Percentiles rank a stretch among this genome's conserved stretches.
phyloP scores from a whole-genome alignment of 2,113 vertebrate genomes.

The Erpornis zantholeuca region DNA sequence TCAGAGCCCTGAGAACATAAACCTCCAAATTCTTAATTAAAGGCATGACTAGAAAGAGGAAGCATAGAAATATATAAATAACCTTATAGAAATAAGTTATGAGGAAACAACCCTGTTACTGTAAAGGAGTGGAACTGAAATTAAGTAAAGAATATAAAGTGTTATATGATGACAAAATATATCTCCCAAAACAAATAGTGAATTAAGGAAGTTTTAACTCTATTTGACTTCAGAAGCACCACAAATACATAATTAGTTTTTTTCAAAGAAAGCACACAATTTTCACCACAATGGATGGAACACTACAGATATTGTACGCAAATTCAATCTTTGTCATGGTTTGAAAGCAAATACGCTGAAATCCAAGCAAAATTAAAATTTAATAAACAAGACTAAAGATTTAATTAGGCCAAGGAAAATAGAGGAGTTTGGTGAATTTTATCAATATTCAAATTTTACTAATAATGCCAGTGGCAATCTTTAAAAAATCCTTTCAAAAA shows the following conservation, averaged over 20 bases:
- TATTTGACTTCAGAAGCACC: background rate
- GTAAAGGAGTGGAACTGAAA: background rate
- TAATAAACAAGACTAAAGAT: background rate
- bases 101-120: background rate
- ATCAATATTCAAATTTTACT: background rate
- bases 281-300: background rate
- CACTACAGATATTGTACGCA: accelerated
- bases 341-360: background rate
- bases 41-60: background rate
- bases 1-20: background rate
- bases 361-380: background rate
- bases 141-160: background rate
- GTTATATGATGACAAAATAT: background rate
- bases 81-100: no score
- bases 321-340: background rate
- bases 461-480: background rate
- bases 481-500: background rate
- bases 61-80: accelerated
- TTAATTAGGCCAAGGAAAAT: background rate
- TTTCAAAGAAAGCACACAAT: background rate
- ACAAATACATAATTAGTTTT: background rate
- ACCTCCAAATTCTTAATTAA: background rate
- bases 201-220: background rate
- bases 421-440: background rate
- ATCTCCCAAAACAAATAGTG: background rate